Evolutionary conservation across 53 echinoderm and acorn worm species (phyloP).

Genomic region (Stichopus horrens): DNA sequence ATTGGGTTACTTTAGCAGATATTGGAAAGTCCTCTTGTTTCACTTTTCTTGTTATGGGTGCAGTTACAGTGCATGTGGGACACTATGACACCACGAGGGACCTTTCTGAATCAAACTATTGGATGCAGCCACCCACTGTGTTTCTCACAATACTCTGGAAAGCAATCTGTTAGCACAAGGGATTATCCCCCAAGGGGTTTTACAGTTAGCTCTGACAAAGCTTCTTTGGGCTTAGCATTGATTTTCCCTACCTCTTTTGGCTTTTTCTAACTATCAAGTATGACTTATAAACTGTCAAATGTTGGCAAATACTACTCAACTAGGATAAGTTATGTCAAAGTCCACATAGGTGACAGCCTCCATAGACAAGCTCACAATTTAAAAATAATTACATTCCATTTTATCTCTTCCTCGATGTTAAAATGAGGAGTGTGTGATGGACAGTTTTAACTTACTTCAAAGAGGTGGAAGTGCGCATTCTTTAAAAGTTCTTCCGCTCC

Average conservation of each 20-base stretch:
- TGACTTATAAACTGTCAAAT: slow-evolving; percentile 3
- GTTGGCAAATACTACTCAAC: background rate
- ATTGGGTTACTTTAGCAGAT: too few relatives aligned
- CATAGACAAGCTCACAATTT: background rate
- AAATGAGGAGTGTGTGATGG: too few relatives aligned
- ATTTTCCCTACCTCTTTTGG: background rate
- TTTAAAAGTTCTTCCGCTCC: too few relatives aligned
- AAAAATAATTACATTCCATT: background rate
- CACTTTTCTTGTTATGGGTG: too few relatives aligned
- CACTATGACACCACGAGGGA: slow-evolving; percentile 22
- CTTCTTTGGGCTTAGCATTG: slow-evolving; percentile 35
- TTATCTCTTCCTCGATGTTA: too few relatives aligned
- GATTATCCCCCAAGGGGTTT: slow-evolving; percentile 39
- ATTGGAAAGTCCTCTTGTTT: too few relatives aligned
- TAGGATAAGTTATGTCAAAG: background rate
- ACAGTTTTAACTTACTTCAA: too few relatives aligned
- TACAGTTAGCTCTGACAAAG: slow-evolving; percentile 31
- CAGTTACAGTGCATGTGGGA: background rate
- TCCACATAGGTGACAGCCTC: background rate
- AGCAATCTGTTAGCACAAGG: slow-evolving; percentile 41
- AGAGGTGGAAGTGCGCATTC: too few relatives aligned
- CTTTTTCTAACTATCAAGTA: slow-evolving; percentile 1
- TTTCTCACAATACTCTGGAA: slow-evolving; percentile 19
- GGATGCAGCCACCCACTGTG: slow-evolving; percentile 26
- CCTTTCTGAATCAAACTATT: background rate